A percentile compares a stretch with the other conserved stretches of the same genome.
These are phyloP conservation scores for Poeciliopsis prolifica DNA, from an alignment of 2,113 vertebrate genomes.

Conservation along the genomic window DNA sequence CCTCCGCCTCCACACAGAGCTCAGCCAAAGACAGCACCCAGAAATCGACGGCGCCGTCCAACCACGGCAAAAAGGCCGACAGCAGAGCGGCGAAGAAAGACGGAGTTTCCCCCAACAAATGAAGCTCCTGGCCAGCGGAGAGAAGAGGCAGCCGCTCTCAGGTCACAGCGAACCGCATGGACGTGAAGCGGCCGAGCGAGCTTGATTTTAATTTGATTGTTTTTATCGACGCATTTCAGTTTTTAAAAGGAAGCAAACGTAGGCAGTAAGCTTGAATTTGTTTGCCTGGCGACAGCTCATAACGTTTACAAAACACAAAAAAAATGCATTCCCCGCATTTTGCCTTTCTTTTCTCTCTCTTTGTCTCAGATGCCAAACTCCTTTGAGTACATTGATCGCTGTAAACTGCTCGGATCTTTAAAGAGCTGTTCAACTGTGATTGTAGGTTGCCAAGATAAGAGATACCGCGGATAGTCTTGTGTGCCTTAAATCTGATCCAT, in stretches of 20 bases:
- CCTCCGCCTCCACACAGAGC: slow-evolving; percentile 23
- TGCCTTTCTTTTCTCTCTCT: slow-evolving; percentile 35
- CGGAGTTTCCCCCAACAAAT: slow-evolving; percentile 56
- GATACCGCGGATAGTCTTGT: slow-evolving; percentile 17
- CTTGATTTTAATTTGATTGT: slow-evolving; percentile 48
- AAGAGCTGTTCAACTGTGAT: slow-evolving; percentile 41
- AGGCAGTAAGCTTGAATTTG: slow-evolving; percentile 59
- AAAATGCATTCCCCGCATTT: slow-evolving; percentile 80
- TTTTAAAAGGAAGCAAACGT: slow-evolving; percentile 39
- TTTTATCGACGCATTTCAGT: slow-evolving; percentile 70
- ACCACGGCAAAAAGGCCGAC: slow-evolving; percentile 69
- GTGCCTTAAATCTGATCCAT: slow-evolving; percentile 76
- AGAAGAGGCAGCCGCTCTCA: slow-evolving; percentile 23
- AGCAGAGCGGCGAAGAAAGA: slow-evolving; percentile 58
- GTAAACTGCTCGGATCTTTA: slow-evolving; percentile 22
- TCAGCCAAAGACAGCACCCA: slow-evolving; percentile 67
- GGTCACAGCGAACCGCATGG: slow-evolving; percentile 24
- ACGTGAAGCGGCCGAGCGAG: slow-evolving; percentile 41
- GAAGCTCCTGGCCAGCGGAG: slow-evolving; percentile 26
- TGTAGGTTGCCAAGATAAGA: slow-evolving; percentile 46
- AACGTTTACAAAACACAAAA: slow-evolving; percentile 79
- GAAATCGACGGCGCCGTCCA: slow-evolving; percentile 39
- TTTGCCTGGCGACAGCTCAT: slow-evolving; percentile 75
- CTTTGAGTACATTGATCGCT: slow-evolving; percentile 63
- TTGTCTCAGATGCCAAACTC: slow-evolving; percentile 81